A percentile compares a stretch with the other conserved stretches of the same genome.
Evolutionary conservation across 2,888 invertebrate genomes (phyloP).

Genomic region (Trileptium ribeirensis): DNA sequence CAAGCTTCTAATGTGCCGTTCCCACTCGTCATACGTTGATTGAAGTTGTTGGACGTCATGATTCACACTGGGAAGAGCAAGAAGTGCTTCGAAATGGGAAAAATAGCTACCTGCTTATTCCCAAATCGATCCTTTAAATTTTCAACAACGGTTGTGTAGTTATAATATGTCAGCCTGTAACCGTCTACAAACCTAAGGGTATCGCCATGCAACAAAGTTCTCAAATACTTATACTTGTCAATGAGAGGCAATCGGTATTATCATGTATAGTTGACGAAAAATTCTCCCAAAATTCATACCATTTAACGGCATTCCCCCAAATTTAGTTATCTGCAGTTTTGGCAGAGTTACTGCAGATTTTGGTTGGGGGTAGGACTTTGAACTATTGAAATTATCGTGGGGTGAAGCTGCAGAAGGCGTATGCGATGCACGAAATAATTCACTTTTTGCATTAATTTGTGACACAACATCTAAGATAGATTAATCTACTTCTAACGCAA

Average conservation of each 20-base stretch:
- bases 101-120: background rate
- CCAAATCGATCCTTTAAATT: background rate
- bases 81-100: background rate
- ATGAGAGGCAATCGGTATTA: background rate
- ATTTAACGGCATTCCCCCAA: background rate
- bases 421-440: background rate
- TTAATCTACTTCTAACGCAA: background rate
- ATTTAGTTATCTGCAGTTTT: background rate
- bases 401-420: background rate
- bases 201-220: background rate
- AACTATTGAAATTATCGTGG: background rate
- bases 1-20: background rate
- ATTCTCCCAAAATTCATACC: background rate
- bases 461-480: background rate
- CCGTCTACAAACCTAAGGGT: background rate
- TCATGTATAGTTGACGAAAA: background rate
- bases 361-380: no score
- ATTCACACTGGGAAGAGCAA: background rate
- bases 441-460: background rate
- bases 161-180: background rate
- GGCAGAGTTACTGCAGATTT: background rate
- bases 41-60: background rate
- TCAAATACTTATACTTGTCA: background rate
- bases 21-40: background rate
- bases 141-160: background rate